Evolutionary conservation across 2,113 vertebrate genomes (phyloP).

Genomic region (Alligator mississippiensis): DNA sequence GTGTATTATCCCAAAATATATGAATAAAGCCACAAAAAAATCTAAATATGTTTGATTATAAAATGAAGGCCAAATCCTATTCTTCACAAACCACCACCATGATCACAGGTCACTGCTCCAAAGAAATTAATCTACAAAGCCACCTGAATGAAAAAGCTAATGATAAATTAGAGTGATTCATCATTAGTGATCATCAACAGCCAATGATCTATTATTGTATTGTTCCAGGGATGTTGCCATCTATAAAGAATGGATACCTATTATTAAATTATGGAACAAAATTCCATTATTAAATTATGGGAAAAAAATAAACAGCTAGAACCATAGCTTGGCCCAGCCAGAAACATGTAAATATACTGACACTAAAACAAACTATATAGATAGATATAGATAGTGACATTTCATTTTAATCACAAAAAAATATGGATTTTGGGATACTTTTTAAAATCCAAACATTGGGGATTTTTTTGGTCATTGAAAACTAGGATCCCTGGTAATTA

Average conservation of each 20-base stretch:
- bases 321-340: conserved; percentile 4
- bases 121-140: conserved; percentile 78
- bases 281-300: conserved; percentile 51
- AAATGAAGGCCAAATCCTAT: conserved; percentile 36
- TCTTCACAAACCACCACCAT: conserved; percentile 67
- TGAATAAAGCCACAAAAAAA: not conserved
- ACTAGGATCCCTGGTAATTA: no score
- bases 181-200: conserved; percentile 74
- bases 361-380: not conserved
- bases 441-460: no score
- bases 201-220: conserved; percentile 69
- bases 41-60: conserved; percentile 38
- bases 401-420: no score
- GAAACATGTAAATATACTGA: not conserved
- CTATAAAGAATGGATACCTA: conserved; percentile 56
- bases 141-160: conserved; percentile 74
- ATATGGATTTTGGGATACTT: no score
- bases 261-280: conserved; percentile 57
- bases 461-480: no score
- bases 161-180: conserved; percentile 76
- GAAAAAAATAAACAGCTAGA: conserved; percentile 30
- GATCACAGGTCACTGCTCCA: conserved; percentile 52
- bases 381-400: no score
- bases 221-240: conserved; percentile 55
- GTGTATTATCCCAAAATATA: conserved; percentile 14